Evolutionary conservation across 2,797 vertebrate genomes (phyloP).

Genomic region (Takifugu rubripes): DNA sequence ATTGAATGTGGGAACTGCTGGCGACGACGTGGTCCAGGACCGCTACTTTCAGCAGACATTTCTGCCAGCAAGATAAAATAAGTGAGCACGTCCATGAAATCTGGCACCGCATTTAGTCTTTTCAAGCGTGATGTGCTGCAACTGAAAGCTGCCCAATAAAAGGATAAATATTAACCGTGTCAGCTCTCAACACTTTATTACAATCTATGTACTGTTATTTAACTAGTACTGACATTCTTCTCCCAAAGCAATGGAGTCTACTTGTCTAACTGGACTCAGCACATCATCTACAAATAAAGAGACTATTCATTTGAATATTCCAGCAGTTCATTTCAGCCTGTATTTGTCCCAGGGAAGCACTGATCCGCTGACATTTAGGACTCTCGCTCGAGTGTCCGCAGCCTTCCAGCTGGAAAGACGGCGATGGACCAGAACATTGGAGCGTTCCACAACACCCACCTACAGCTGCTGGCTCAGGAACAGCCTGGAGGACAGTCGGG

Average conservation of each 20-base stretch:
- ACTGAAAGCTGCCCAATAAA: slow-evolving; percentile 2
- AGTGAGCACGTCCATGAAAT: slow-evolving; percentile 23
- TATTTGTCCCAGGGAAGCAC: slow-evolving; percentile 12
- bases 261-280: slow-evolving; percentile 1
- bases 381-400: slow-evolving; percentile 16
- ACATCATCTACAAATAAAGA: not conserved
- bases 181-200: not conserved
- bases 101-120: slow-evolving; percentile 24
- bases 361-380: slow-evolving; percentile 23
- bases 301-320: slow-evolving; percentile 4
- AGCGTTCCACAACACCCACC: slow-evolving; percentile 61
- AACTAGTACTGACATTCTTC: not conserved
- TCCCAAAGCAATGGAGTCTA: not conserved
- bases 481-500: slow-evolving; percentile 51
- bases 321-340: slow-evolving; percentile 14
- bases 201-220: not conserved
- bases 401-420: slow-evolving; percentile 52
- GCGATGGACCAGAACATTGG: slow-evolving; percentile 55
- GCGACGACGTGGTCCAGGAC: slow-evolving; percentile 3
- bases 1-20: slow-evolving; percentile 1
- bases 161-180: not conserved
- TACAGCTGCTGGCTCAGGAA: slow-evolving; percentile 31
- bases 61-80: slow-evolving; percentile 24
- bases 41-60: slow-evolving; percentile 19
- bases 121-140: slow-evolving; percentile 14